Base-by-base conservation (phyloP, 2,113 vertebrate genomes). In the Notothenia rossii region DNA sequence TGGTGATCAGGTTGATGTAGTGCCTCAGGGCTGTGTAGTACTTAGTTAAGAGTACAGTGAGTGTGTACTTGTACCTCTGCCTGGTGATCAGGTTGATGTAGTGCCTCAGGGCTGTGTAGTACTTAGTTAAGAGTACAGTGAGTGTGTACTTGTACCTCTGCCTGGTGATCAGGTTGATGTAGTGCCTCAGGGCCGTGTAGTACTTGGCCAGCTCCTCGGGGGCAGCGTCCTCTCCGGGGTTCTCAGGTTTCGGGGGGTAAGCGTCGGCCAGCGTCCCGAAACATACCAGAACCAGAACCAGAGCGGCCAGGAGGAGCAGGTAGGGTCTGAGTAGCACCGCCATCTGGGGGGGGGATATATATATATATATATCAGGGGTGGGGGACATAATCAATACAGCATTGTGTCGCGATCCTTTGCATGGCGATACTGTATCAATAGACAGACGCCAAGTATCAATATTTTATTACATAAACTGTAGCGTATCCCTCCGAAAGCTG, bases 71-170 rank as follows among this genome's bases (percentile, higher is more conserved):
- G 25, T 91, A 98, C 97, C 97, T 95, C 92, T 98, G 97, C 89
- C 97, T 93, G 18, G 97, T 98, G 91, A 98, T 96, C 88, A 97
- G 94, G 86, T 99, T 98, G 94, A 99, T 97, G 94, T 98, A 98
- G 93, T 98, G 97, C 87, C 97, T 96, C 15, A 99, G 94, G 2
- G 96, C 97, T 0, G 96, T 95, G 87, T 97, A 96, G 25, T 36
- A 36, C 25, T 29, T 29, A 29, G 25, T 29, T 29, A 29, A 29
- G 25, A 29, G 25, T 3, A 29, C 25, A 29, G 25, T 3, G 25
- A 29, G 25, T 29, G 36, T 3, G 6, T 18, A 18, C 91, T 36
- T 36, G 86, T 91, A 98, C 97, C 97, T 95, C 92, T 98, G 97
- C 89, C 97, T 93, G 18, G 97, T 98, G 91, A 98, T 96, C 88